A percentile compares a stretch with the other conserved stretches of the same genome.
Conservation (phyloP, 2,797 vertebrate genomes). For the Coendou prehensilis region DNA sequence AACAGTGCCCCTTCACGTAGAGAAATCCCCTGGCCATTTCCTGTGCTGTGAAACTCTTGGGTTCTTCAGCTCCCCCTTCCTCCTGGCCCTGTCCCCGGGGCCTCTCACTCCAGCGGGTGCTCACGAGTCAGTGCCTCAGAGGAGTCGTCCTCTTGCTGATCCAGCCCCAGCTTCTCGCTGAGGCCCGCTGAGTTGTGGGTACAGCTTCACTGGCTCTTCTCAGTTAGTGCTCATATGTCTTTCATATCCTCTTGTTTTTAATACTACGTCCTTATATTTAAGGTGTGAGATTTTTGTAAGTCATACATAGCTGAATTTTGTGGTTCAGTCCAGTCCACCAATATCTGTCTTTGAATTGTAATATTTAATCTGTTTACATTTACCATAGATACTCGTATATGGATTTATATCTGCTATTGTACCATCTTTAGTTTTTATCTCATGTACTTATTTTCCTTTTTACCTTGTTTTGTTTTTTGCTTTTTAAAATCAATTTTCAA, state of each 20-base stretch:
- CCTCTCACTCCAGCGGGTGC: neutral
- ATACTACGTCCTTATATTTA: constrained; percentile 7
- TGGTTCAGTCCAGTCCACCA: neutral
- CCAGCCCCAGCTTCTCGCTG: neutral
- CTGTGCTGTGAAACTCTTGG: neutral
- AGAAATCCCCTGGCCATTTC: neutral
- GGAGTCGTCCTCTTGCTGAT: neutral
- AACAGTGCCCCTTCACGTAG: neutral
- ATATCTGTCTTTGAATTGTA: constrained; percentile 9
- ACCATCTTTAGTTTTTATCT: neutral
- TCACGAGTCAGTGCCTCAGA: neutral
- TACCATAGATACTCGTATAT: neutral
- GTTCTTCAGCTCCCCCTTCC: neutral
- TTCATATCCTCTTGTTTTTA: neutral
- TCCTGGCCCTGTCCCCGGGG: neutral
- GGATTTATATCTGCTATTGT: neutral
- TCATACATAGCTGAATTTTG: neutral
- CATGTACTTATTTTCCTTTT: too few relatives aligned
- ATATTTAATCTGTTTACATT: neutral
- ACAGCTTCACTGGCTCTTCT: neutral
- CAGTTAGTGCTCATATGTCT: neutral
- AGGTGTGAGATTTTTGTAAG: neutral
- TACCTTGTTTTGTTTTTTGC: too few relatives aligned
- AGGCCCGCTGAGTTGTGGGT: too few relatives aligned
- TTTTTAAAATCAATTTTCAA: too few relatives aligned